Evolutionary conservation across 2,888 invertebrate species (phyloP).

Genomic region (Drosophila anomelani): DNA sequence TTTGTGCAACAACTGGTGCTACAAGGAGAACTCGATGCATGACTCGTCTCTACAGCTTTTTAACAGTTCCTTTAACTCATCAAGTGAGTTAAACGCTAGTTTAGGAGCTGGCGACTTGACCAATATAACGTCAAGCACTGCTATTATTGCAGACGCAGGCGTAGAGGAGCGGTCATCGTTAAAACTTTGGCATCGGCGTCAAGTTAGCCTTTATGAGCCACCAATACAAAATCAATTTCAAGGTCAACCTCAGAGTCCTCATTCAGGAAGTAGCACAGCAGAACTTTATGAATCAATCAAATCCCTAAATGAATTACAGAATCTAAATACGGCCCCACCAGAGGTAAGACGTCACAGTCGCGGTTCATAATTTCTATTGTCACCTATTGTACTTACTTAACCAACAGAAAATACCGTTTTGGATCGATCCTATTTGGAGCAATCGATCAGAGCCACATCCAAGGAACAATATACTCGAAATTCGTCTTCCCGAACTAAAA

Average conservation of each 20-base stretch:
- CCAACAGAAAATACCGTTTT: slow-evolving; percentile 82
- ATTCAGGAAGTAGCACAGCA: slow-evolving; percentile 12
- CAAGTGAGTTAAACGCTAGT: slow-evolving; percentile 77
- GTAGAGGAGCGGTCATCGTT: slow-evolving; percentile 37
- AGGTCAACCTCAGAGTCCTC: background rate
- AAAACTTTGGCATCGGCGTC: slow-evolving; percentile 82
- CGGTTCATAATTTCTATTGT: background rate
- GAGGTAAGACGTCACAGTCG: slow-evolving; percentile 63
- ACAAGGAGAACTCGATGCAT: slow-evolving; percentile 78
- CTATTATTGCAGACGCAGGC: slow-evolving; percentile 35
- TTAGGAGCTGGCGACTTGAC: slow-evolving; percentile 50
- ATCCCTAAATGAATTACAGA: slow-evolving; percentile 81
- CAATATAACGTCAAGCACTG: slow-evolving; percentile 53
- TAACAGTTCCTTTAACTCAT: slow-evolving; percentile 73
- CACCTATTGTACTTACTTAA: background rate
- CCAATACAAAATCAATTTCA: slow-evolving; percentile 31
- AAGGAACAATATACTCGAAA: slow-evolving; percentile 74
- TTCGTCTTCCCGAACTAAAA: slow-evolving; percentile 82
- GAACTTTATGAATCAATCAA: slow-evolving; percentile 74
- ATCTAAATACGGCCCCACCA: slow-evolving; percentile 81
- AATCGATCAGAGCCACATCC: slow-evolving; percentile 56
- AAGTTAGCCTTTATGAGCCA: slow-evolving; percentile 57
- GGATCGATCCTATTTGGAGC: slow-evolving; percentile 85
- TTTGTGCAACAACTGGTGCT: slow-evolving; percentile 60
- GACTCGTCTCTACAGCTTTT: slow-evolving; percentile 72